Evolutionary conservation across 2,797 vertebrate species (phyloP), one percentile per base, ranked within the genome.

Genomic region (Pantherophis alleghaniensis): DNA sequence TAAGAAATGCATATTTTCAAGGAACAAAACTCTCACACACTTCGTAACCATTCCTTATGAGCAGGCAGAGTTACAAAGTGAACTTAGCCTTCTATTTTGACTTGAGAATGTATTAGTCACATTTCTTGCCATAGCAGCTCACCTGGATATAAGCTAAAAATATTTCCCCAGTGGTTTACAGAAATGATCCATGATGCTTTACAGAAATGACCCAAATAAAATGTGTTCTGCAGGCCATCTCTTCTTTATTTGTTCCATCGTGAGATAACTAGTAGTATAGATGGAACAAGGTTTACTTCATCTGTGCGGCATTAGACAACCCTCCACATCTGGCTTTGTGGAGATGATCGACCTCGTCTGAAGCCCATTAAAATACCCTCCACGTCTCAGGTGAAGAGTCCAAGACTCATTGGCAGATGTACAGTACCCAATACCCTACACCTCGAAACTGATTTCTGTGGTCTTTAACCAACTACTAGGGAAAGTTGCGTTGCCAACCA

Each of bases 361-460:
- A 14, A 37, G 57, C 51, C 61, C 47, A 66, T 51, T 13, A 20
- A 51, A n/a, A 61, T 6, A 18, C 56, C 16, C 56, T 57, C 56
- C 56, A 57, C 7, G 4, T 42, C 10, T 18, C 66, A 28, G 13
- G 26, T 26, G 28, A 22, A 66, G 74, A 14, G 10, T 79, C 24
- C 28, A 37, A 6, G 16, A 7, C 11, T 47, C 12, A 14, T 20
- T 9, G 47, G 2, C 16, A 60, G 32, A 20, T 32, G n/a, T 55
- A 6, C 12, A 28, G 16, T 53, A 5, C 20, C 20, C 89, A 37
- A n/a, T 56, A n/a, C 10, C 89, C 88, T 6, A 20, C 91, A 10
- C 9, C 83, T 51, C 74, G 32, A 91, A 91, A 60, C 94, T 26
- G 47, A 92, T 57, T 74, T 93, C 60, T 55, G 92, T 94, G 94